These are phyloP conservation scores for Archilochus colubris DNA, from an alignment of 2,113 vertebrate species.

Conservation along the genomic window DNA sequence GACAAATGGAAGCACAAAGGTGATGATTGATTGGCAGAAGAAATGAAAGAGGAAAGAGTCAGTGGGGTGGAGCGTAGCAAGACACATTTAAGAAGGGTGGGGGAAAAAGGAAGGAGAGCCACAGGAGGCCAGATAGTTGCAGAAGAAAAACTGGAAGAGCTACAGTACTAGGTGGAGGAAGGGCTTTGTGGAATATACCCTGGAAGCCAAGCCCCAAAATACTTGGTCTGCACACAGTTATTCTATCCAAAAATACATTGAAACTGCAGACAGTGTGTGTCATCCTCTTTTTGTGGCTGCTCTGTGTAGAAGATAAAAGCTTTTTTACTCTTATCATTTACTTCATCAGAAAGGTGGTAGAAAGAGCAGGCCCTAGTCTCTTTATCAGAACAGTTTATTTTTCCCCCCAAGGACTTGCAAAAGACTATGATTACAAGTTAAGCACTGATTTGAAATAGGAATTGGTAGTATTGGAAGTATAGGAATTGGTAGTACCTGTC, in stretches of 20 bases:
- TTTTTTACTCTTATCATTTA: not conserved
- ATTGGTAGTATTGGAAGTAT: not conserved
- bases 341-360: not conserved
- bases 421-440: not conserved
- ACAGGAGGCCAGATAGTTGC: not conserved
- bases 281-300: not conserved
- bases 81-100: not conserved
- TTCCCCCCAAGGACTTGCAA: not conserved
- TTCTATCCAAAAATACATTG: not conserved
- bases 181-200: not conserved
- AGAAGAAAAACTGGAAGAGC: not conserved
- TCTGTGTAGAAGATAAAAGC: not conserved
- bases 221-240: not conserved
- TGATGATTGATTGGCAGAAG: not conserved
- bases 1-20: not conserved
- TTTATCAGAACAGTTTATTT: not conserved
- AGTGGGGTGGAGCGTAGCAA: not conserved
- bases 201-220: not conserved
- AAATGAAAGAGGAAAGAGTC: not conserved
- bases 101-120: accelerated
- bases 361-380: not conserved
- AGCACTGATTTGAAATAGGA: not conserved
- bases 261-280: not conserved
- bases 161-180: not conserved
- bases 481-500: not conserved